These are phyloP conservation scores for Antechinus flavipes DNA, from an alignment of 2,113 vertebrate genomes.

Conservation along the genomic window DNA sequence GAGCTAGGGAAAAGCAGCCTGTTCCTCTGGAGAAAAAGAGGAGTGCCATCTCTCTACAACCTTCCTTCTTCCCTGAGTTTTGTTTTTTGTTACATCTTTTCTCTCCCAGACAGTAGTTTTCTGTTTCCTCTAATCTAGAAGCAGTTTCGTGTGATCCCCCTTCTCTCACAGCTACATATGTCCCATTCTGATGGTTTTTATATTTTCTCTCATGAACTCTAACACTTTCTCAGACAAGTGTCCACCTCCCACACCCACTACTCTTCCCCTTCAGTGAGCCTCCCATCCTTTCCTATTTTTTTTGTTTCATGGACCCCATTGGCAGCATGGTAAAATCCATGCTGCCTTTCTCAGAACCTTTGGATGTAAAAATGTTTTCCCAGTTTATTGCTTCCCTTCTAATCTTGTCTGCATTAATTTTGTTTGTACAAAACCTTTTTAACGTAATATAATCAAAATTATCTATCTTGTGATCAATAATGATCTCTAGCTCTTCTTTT, in stretches of 20 bases:
- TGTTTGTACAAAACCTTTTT: no score
- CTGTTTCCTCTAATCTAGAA: no score
- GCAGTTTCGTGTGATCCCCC: background rate
- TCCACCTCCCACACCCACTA: background rate
- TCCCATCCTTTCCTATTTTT: background rate
- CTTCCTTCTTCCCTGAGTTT: slow-evolving; percentile 49
- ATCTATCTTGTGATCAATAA: no score
- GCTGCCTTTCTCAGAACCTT: background rate
- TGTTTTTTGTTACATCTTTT: slow-evolving; percentile 59
- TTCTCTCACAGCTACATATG: background rate
- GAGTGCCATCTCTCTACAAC: background rate
- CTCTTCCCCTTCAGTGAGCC: background rate
- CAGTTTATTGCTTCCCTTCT: no score
- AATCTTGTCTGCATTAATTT: no score
- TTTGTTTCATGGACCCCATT: background rate
- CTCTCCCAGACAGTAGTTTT: slow-evolving; percentile 57
- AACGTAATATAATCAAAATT: no score
- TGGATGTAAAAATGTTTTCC: no score
- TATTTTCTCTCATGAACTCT: background rate
- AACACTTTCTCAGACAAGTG: background rate
- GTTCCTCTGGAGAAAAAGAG: background rate
- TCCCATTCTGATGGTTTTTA: background rate
- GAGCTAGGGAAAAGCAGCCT: background rate
- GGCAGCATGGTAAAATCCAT: background rate
- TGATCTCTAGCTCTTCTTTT: no score